phyloP scores from a whole-genome alignment of 2,888 invertebrate genomes.

The Pseudanteris insignis region DNA sequence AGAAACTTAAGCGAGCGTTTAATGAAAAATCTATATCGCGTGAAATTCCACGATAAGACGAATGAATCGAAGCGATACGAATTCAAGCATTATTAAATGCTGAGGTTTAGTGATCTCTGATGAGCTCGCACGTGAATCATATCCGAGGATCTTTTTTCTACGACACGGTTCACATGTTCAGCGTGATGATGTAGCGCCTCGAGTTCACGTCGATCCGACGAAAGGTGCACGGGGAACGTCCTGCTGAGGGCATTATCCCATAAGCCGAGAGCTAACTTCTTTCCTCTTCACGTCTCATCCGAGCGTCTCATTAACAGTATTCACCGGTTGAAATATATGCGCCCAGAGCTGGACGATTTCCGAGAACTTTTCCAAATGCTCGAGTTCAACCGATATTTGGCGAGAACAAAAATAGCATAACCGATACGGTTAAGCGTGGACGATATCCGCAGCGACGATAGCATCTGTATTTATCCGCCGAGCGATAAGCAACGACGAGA shows the following conservation, averaged over 20 bases:
- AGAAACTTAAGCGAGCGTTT: constrained; percentile 28
- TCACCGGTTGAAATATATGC: no score
- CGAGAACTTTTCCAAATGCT: no score
- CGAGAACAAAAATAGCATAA: no score
- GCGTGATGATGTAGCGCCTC: constrained; percentile 51
- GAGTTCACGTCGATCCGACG: constrained; percentile 53
- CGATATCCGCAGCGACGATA: constrained; percentile 8
- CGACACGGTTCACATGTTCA: constrained; percentile 47
- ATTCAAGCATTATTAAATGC: no score
- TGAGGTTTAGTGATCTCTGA: no score
- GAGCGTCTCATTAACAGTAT: constrained; percentile 63
- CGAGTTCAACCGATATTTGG: no score
- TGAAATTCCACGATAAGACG: no score
- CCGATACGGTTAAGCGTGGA: constrained; percentile 2
- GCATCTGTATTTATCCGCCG: constrained; percentile 33
- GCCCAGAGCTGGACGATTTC: no score
- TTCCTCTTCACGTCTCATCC: constrained; percentile 53
- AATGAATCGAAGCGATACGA: no score
- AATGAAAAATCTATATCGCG: constrained; percentile 6
- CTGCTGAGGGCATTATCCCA: constrained; percentile 64
- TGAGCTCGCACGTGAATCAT: constrained; percentile 46
- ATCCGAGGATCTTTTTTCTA: constrained; percentile 43
- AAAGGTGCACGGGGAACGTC: constrained; percentile 65
- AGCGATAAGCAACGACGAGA: constrained; percentile 36
- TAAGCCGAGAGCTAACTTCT: constrained; percentile 59